Percentiles rank a stretch among this genome's conserved stretches.
Conservation (phyloP, 2,113 vertebrate genomes). For the Chlamydotis undulata region DNA sequence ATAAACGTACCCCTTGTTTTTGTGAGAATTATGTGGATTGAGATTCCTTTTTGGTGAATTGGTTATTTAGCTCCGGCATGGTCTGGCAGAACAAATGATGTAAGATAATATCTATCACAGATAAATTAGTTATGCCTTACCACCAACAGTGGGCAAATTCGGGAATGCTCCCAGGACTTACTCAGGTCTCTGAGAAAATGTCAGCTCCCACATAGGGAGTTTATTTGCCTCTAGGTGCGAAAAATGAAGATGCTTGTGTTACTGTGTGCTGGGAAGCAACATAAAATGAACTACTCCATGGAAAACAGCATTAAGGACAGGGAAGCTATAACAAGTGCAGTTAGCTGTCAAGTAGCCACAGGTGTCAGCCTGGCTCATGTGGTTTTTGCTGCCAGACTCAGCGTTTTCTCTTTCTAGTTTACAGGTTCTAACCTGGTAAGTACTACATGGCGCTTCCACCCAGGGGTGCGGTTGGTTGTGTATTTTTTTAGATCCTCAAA, state of each 20-base stretch:
- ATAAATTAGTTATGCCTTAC: neutral
- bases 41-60: neutral
- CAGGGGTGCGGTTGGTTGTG: neutral
- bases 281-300: neutral
- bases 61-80: neutral
- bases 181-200: neutral
- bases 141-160: neutral
- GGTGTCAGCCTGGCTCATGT: neutral
- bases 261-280: neutral
- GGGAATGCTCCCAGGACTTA: neutral
- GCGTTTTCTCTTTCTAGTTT: neutral
- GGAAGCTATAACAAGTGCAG: fast-evolving
- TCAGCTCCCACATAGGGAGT: neutral
- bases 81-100: neutral
- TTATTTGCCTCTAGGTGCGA: neutral
- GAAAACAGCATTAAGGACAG: neutral
- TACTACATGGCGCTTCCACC: neutral
- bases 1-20: neutral
- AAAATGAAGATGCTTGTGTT: neutral
- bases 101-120: neutral
- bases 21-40: neutral
- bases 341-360: neutral
- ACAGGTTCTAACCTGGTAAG: neutral
- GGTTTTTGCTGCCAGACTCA: neutral
- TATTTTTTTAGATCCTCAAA: neutral